Evolutionary conservation across 2,888 invertebrate species (phyloP).

Genomic region (Leptopterna dolabrata): DNA sequence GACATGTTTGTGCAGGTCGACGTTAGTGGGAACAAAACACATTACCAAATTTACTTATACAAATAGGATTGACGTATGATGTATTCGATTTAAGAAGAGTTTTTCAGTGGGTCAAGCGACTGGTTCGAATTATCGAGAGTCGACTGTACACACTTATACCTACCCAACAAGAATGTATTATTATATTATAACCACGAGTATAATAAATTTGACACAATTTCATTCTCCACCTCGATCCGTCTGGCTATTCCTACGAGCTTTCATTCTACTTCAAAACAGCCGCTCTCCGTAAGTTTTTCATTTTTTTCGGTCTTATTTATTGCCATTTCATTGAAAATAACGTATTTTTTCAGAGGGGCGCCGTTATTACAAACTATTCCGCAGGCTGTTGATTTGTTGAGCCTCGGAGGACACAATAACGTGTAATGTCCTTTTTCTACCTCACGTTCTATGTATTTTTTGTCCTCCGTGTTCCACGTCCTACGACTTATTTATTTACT

Average conservation of each 20-base stretch:
- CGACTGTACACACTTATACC: too few relatives aligned
- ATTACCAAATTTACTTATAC: too few relatives aligned
- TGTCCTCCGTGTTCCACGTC: neutral
- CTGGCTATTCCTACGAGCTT: neutral
- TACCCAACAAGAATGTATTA: too few relatives aligned
- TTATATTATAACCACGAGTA: too few relatives aligned
- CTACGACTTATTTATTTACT: too few relatives aligned
- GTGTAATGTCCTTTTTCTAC: neutral
- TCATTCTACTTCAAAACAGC: neutral
- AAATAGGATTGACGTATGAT: too few relatives aligned
- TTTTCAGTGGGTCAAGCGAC: conserved; percentile 8
- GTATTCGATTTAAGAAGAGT: too few relatives aligned
- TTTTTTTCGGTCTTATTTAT: neutral
- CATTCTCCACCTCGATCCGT: neutral
- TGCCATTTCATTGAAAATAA: neutral
- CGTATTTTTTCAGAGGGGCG: neutral
- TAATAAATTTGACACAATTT: too few relatives aligned
- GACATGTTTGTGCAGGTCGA: too few relatives aligned
- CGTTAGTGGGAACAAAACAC: too few relatives aligned
- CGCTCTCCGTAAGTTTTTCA: neutral
- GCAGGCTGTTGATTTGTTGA: neutral
- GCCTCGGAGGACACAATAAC: neutral
- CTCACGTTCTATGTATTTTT: neutral
- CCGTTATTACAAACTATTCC: neutral
- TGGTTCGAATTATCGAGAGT: too few relatives aligned